Conservation (phyloP, 2,888 invertebrate genomes). For the Hyposoter didymator region DNA sequence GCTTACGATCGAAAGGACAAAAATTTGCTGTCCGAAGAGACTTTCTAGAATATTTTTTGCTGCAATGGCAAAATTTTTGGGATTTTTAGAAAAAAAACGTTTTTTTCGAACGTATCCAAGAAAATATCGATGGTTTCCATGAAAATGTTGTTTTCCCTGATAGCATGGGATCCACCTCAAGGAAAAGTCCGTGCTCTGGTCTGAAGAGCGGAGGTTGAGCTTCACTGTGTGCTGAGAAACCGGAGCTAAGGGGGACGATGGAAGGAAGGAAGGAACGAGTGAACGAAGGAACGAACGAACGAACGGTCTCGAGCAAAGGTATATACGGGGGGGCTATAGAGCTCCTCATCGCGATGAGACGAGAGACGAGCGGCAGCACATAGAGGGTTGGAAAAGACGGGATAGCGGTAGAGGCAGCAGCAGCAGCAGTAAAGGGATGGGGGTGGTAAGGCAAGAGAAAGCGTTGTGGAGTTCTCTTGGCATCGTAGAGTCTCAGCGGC, state of each 20-base stretch:
- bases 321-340: constrained; percentile 67
- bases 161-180: not conserved
- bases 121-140: too few species aligned
- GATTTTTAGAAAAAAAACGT: too few species aligned
- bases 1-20: too few species aligned
- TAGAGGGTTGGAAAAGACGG: constrained; percentile 66
- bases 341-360: constrained; percentile 66
- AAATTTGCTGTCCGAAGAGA: too few species aligned
- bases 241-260: constrained; percentile 58
- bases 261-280: constrained; percentile 51
- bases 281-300: constrained; percentile 60
- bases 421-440: constrained; percentile 29
- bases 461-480: constrained; percentile 54
- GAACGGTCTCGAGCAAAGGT: constrained; percentile 73
- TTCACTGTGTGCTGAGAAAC: constrained; percentile 73
- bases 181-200: constrained; percentile 12
- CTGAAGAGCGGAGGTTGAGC: constrained; percentile 72
- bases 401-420: constrained; percentile 53
- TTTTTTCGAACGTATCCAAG: too few species aligned
- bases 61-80: too few species aligned
- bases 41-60: too few species aligned
- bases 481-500: constrained; percentile 64
- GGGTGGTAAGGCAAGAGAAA: constrained; percentile 59
- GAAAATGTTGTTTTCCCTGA: too few species aligned
- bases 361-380: constrained; percentile 60